phyloP scores from a whole-genome alignment of 2,888 invertebrate species.

The Apodemia duryi region DNA sequence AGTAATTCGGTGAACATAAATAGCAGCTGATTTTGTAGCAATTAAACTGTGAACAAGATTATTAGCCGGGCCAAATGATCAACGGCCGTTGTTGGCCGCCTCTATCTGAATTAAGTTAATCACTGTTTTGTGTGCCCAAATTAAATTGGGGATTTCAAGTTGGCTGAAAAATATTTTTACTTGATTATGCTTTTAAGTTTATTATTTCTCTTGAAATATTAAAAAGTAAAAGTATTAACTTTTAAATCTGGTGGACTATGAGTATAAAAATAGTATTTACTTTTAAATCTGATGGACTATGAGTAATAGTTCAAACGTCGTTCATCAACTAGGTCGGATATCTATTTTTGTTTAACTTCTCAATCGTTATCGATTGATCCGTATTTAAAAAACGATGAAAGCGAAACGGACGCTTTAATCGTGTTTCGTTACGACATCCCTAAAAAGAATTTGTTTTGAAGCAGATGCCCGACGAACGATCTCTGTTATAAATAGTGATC shows the following conservation, averaged over 20 bases:
- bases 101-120: conserved; percentile 37
- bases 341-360: conserved; percentile 1
- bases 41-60: conserved; percentile 43
- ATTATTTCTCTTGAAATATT: too few species aligned
- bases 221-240: too few species aligned
- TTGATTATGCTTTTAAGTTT: not conserved
- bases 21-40: conserved; percentile 49
- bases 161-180: conserved; percentile 1
- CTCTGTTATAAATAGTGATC: conserved; percentile 64
- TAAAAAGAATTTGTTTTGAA: not conserved
- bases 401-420: conserved; percentile 1
- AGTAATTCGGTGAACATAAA: conserved; percentile 31
- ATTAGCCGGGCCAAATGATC: conserved; percentile 38
- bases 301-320: not conserved
- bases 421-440: conserved; percentile 9
- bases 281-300: not conserved
- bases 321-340: conserved; percentile 1
- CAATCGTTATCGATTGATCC: conserved; percentile 5
- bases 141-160: conserved; percentile 15
- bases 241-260: too few species aligned
- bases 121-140: conserved; percentile 29
- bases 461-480: not conserved
- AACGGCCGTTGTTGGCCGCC: conserved; percentile 28
- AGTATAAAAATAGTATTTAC: not conserved
- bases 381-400: conserved; percentile 7